A percentile compares a stretch with the other conserved stretches of the same genome.
Evolutionary conservation across 2,888 invertebrate genomes (phyloP).

Genomic region (Mythimna impura): DNA sequence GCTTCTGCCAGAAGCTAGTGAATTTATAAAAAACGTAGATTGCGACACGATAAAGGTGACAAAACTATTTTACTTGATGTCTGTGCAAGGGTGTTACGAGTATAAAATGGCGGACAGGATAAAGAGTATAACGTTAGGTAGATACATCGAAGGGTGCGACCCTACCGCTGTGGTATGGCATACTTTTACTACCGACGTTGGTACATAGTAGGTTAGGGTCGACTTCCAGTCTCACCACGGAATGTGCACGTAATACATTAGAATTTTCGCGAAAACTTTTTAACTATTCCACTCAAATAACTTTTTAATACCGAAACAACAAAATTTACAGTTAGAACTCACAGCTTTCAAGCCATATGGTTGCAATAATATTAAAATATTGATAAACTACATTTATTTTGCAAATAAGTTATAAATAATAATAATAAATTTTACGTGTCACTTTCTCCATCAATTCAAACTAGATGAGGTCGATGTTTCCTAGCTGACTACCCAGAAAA

Average conservation of each 20-base stretch:
- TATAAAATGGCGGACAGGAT: background rate
- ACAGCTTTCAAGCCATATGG: no score
- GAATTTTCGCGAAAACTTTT: background rate
- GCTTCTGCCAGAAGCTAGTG: no score
- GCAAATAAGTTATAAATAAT: no score
- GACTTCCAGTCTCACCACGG: background rate
- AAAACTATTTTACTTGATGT: constrained; percentile 1
- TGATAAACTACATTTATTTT: no score
- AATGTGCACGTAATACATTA: constrained; percentile 1
- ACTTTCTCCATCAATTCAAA: no score
- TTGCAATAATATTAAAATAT: no score
- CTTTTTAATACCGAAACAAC: background rate
- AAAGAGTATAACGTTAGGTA: background rate
- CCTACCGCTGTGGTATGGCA: constrained; percentile 16
- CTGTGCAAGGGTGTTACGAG: background rate
- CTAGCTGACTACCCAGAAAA: no score
- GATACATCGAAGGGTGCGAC: constrained; percentile 21
- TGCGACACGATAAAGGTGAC: background rate
- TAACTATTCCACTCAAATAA: no score
- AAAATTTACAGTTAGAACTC: no score
- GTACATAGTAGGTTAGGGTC: background rate
- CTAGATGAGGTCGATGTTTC: no score
- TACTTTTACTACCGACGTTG: constrained; percentile 33
- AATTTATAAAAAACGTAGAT: background rate
- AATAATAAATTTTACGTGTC: no score